A percentile compares a stretch with the other conserved stretches of the same genome.
Conservation (phyloP, 2,797 vertebrate genomes). For the Perodicticus potto region DNA sequence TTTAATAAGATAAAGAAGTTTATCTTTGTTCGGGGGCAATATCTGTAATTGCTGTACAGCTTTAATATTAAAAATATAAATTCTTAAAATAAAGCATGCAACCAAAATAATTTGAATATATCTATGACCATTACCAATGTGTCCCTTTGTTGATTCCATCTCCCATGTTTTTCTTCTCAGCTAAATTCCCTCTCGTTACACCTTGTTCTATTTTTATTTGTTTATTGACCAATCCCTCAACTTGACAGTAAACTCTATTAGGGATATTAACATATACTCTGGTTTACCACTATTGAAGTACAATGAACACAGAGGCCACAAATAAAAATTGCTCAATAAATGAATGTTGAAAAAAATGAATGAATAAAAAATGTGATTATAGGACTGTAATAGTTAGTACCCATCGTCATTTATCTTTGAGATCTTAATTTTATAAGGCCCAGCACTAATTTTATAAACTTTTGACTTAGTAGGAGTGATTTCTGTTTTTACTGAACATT, state of each 20-base stretch:
- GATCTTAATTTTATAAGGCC: background rate
- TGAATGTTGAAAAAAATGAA: background rate
- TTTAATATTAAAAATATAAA: background rate
- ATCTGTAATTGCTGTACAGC: background rate
- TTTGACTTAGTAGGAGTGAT: background rate
- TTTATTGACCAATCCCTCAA: background rate
- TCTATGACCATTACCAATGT: background rate
- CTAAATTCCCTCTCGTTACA: background rate
- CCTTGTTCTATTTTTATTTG: background rate
- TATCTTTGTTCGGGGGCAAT: background rate
- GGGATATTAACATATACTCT: background rate
- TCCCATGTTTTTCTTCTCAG: background rate
- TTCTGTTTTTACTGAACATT: background rate
- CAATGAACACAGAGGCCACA: background rate
- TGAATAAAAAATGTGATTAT: background rate
- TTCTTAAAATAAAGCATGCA: background rate
- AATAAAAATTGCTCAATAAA: background rate
- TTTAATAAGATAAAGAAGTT: background rate
- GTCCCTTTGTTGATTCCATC: background rate
- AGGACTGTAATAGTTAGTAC: background rate
- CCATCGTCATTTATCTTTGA: background rate
- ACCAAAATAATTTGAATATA: background rate
- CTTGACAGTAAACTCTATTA: constrained; percentile 6
- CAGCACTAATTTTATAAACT: background rate
- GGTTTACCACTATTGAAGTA: background rate